Base-by-base conservation (phyloP, 2,888 invertebrate species). In the Dione juno region DNA sequence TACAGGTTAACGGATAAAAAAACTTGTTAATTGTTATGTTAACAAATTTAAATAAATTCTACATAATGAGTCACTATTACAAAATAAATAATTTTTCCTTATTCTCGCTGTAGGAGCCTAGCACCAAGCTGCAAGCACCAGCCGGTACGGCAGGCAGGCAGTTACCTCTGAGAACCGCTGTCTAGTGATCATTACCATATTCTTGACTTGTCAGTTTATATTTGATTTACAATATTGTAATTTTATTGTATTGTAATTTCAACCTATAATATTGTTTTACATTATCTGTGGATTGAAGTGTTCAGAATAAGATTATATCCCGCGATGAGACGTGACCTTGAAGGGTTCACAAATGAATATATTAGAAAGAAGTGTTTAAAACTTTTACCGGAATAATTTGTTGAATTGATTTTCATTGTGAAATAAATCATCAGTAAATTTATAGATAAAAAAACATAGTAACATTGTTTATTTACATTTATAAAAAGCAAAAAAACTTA, bases 211-310 rank as follows among this genome's bases (percentile, higher is more conserved):
- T 37, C 50, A 8, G 11, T 64, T 64, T 64, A 40, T 40, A 48
- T 16, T n/a, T 37, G 37, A 52, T 64, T 52, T 64, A 64, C 37
- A 19, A 52, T 64, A 64, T 52, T 64, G 40, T 64, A 64, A 50
- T 64, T 52, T 52, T 64, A 64, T 64, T 64, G 64, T 64, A 64
- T 64, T 64, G 50, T 64, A 64, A 64, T 64, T 64, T 64, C 50
- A 64, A 64, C 64, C 64, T 52, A 50, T 48, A 64, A 50, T 64
- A 50, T 37, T 64, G 59, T 6, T 28, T 43, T 43, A 10, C 9
- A 43, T 43, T 43, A 43, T 21, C 28, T 43, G 35, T n/a, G 13
- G 43, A 43, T 59, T 40, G 19, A 7, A 19, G 58, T 19, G n/a
- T 59, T 43, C 10, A 0, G 11, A 35, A 10, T 16, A 11, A 28